Percentiles rank a stretch among this genome's conserved stretches.
Evolutionary conservation across 1,140 invertebrate genomes (phyloP).

Genomic region (Grapholita molesta): DNA sequence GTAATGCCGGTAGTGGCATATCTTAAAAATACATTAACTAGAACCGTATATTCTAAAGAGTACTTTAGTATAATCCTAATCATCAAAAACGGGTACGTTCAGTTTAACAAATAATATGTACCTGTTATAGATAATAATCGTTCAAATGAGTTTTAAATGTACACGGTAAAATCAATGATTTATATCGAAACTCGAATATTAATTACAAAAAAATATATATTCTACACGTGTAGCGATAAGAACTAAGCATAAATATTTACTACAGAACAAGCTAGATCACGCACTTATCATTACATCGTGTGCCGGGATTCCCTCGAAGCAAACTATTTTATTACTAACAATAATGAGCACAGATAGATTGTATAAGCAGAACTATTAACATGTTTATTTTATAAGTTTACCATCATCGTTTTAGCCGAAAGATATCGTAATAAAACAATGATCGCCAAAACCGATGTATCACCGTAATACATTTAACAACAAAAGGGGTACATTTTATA

Average conservation of each 20-base stretch:
- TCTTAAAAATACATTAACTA: too few relatives aligned
- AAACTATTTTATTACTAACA: neutral
- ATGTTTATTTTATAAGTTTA: too few relatives aligned
- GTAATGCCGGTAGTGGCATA: neutral
- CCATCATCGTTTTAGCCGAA: too few relatives aligned
- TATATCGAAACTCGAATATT: neutral
- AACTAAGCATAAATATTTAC: neutral
- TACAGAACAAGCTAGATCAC: neutral
- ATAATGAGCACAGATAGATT: neutral
- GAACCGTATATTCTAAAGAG: too few relatives aligned
- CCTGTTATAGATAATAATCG: neutral
- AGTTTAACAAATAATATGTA: too few relatives aligned
- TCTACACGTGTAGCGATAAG: neutral
- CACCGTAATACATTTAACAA: neutral
- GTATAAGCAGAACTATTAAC: neutral
- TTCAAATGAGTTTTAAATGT: neutral
- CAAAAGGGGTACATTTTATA: neutral
- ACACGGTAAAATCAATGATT: neutral
- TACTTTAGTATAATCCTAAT: too few relatives aligned
- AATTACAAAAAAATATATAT: neutral
- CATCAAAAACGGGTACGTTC: neutral
- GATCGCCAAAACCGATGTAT: too few relatives aligned
- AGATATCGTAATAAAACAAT: too few relatives aligned
- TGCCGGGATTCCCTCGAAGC: neutral
- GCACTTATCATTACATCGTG: neutral